Base-by-base conservation (phyloP, 2,113 vertebrate species). In the Phocoena sinus region DNA sequence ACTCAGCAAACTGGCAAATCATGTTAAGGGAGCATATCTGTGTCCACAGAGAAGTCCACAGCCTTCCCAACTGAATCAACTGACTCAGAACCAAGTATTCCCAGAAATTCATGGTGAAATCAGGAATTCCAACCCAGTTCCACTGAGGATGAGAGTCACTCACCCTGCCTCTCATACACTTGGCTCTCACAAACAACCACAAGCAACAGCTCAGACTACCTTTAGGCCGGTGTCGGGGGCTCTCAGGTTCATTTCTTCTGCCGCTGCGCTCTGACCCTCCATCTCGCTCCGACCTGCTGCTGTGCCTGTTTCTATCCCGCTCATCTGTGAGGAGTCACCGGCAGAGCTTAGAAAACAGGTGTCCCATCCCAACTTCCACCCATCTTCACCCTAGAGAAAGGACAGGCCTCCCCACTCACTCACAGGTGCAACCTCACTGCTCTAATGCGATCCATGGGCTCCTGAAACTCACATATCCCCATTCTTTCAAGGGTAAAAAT, bases 171-270 rank as follows among this genome's bases (percentile, higher is more conserved):
- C 62, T 47, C 12, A 71, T 6, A 58, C 10, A 65, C 0, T 0
- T 50, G 26, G 74, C 14, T 5, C 21, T 20, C 0, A 9, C 0
- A 0, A 73, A 14, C 62, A 53, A n/a, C 4, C 71, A 41, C 36
- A 8, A 18, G 58, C 38, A 60, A 84, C 2, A 1, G 71, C 2
- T 28, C 13, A 0, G 87, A 89, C 36, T 93, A 99, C 99, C 99
- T 99, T 98, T 99, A 9, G 99, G 99, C 4, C 98, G 99, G 89
- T 99, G 98, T 33, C 99, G 98, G 17, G 99, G 99, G n/a, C 99
- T 99, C 50, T 99, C 98, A 0, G 99, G 99, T 91, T 99, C 99
- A 0, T 98, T 99, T 95, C 98, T 99, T 97, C 98, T 99, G 95
- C 99, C 97, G 44, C 99, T 97, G 38, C 99, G 98, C 23, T 99